Evolutionary conservation across 2,888 invertebrate species (phyloP).

Genomic region (Cheilosia scutellata): DNA sequence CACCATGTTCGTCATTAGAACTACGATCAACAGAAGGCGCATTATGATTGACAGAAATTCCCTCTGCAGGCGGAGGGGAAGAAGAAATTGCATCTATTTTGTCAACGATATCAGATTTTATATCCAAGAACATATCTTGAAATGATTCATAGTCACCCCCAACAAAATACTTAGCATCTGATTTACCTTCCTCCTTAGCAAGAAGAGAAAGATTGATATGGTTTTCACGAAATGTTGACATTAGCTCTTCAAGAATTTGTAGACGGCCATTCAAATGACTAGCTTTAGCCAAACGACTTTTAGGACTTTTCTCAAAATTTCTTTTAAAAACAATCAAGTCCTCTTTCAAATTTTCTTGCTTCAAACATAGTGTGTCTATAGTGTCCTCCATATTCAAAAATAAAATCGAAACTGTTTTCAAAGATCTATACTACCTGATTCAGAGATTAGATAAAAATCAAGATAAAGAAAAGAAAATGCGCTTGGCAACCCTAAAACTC

Average conservation of each 20-base stretch:
- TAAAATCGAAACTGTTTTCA: no score
- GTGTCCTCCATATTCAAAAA: no score
- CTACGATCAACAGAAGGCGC: neutral
- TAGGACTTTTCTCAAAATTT: neutral
- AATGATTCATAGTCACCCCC: neutral
- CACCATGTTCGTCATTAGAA: neutral
- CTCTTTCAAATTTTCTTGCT: no score
- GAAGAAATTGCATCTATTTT: neutral
- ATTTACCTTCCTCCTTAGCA: neutral
- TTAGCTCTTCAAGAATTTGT: neutral
- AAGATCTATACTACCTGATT: no score
- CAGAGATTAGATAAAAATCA: no score
- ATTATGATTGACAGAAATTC: neutral
- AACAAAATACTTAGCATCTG: neutral
- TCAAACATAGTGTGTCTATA: no score
- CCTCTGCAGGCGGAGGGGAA: neutral
- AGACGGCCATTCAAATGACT: conserved; percentile 19
- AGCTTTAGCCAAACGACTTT: neutral
- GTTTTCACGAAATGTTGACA: conserved; percentile 5
- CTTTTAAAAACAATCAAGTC: no score
- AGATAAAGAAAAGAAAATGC: no score
- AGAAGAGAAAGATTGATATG: conserved; percentile 7
- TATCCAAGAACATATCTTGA: neutral
- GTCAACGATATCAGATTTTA: neutral
- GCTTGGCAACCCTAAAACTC: no score